These are phyloP conservation scores for Falco concolor DNA, from an alignment of 2,797 vertebrate species.

Conservation along the genomic window DNA sequence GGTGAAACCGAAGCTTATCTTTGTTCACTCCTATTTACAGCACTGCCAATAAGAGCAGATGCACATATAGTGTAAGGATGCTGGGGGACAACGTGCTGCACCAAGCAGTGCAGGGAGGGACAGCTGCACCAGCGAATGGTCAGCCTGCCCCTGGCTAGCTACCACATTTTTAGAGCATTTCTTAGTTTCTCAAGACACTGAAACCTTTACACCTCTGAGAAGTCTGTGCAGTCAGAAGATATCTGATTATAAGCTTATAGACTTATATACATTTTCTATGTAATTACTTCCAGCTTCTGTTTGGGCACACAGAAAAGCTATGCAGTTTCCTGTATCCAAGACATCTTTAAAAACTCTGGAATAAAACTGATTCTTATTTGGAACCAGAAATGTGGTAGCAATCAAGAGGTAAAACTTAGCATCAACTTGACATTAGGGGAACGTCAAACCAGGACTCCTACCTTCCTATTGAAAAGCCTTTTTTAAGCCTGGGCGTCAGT, in stretches of 20 bases:
- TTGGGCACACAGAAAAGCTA: neutral
- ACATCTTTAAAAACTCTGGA: neutral
- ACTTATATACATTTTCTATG: neutral
- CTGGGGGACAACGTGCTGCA: neutral
- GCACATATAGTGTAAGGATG: neutral
- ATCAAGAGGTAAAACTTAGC: neutral
- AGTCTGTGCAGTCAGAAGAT: neutral
- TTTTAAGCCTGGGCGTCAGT: neutral
- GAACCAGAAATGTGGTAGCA: neutral
- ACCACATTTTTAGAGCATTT: neutral
- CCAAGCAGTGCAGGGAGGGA: neutral
- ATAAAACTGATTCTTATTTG: neutral
- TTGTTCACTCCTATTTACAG: neutral
- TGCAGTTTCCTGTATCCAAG: neutral
- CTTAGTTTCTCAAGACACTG: neutral
- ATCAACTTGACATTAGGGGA: neutral
- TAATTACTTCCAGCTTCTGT: neutral
- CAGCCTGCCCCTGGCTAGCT: neutral
- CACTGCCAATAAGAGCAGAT: neutral
- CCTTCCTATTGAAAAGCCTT: neutral
- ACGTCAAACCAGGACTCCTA: neutral
- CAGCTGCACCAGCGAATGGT: fast-evolving
- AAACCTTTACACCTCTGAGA: neutral
- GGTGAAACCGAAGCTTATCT: neutral
- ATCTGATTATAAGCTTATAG: neutral